phyloP scores from a whole-genome alignment of 2,113 vertebrate genomes.

The Puma concolor region DNA sequence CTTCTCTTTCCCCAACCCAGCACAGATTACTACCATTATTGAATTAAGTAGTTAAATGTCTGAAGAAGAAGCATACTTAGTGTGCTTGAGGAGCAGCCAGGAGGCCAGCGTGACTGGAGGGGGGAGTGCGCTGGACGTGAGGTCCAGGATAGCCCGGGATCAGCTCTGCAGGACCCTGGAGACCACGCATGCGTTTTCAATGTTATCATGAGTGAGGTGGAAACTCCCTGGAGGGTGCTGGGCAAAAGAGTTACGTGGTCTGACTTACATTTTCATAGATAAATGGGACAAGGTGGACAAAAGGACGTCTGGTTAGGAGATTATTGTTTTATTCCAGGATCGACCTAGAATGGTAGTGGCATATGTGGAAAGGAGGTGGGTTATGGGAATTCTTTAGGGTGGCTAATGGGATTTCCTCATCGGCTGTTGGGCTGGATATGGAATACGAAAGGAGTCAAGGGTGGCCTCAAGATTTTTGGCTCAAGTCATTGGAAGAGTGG shows the following conservation, averaged over 20 bases:
- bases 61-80: background rate
- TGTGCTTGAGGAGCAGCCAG: background rate
- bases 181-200: background rate
- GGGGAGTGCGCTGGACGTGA: fast-evolving
- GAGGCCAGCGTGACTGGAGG: background rate
- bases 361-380: background rate
- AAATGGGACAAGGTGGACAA: background rate
- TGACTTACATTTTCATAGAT: background rate
- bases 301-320: background rate
- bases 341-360: background rate
- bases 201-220: background rate
- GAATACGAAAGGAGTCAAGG: background rate
- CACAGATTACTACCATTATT: background rate
- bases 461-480: background rate
- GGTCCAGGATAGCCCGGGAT: background rate
- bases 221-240: background rate
- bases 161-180: background rate
- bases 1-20: background rate
- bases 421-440: background rate
- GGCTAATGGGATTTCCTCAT: background rate
- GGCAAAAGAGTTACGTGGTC: background rate
- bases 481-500: background rate
- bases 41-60: background rate
- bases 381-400: background rate
- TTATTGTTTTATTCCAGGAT: background rate